Conservation (phyloP, 2,888 invertebrate genomes). For the Philereme vetulata region DNA sequence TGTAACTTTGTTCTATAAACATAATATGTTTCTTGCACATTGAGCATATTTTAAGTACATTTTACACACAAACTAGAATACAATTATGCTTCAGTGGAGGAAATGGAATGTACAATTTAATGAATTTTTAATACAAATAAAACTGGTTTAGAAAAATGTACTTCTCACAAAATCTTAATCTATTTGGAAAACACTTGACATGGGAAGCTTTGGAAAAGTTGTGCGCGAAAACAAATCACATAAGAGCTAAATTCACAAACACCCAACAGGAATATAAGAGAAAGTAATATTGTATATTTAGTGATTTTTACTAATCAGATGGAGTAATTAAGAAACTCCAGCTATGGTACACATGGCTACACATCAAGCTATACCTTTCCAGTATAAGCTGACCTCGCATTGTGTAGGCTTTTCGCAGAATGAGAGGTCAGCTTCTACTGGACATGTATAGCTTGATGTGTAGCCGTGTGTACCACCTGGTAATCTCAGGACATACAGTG, state of each 20-base stretch:
- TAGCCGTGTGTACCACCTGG: too few species aligned
- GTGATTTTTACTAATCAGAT: too few species aligned
- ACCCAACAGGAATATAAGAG: background rate
- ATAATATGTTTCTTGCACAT: slow-evolving; percentile 44
- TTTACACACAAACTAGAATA: slow-evolving; percentile 28
- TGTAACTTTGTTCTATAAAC: slow-evolving; percentile 31
- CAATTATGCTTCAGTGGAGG: slow-evolving; percentile 14
- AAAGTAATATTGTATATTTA: too few species aligned
- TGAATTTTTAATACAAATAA: slow-evolving; percentile 15
- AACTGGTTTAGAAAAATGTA: slow-evolving; percentile 10
- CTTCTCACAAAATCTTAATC: slow-evolving; percentile 13
- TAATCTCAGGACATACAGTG: too few species aligned
- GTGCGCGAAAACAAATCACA: slow-evolving; percentile 20
- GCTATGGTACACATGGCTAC: too few species aligned
- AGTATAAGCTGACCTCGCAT: too few species aligned
- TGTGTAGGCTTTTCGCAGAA: too few species aligned
- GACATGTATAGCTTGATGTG: too few species aligned
- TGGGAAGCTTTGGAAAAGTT: slow-evolving; percentile 22
- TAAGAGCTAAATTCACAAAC: slow-evolving; percentile 1
- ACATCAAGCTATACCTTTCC: too few species aligned
- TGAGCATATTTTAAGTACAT: slow-evolving; percentile 56
- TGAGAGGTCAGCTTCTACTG: too few species aligned
- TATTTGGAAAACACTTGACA: slow-evolving; percentile 12
- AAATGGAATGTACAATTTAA: slow-evolving; percentile 26
- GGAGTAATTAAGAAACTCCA: too few species aligned